Conservation (phyloP, 1,140 invertebrate species). For the Zelostemma sp. region DNA sequence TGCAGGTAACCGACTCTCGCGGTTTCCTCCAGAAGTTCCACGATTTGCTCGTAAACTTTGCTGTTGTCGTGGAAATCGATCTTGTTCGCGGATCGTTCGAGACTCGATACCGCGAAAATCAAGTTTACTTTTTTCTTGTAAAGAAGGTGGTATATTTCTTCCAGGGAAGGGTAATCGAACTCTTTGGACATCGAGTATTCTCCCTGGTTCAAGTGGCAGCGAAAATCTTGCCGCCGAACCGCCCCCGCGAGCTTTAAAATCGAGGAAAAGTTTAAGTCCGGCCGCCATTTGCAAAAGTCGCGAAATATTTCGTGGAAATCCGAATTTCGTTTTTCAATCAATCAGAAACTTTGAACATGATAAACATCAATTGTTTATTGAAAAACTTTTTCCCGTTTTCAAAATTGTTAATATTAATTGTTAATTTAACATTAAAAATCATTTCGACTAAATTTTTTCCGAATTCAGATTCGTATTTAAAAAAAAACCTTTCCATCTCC, state of each 20-base stretch:
- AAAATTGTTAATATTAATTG: too few relatives aligned
- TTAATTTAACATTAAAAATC: too few relatives aligned
- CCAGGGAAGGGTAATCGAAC: slow-evolving; percentile 54
- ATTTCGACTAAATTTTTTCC: too few relatives aligned
- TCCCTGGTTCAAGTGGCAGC: slow-evolving; percentile 49
- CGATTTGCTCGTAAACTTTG: slow-evolving; percentile 44
- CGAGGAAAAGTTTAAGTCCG: too few relatives aligned
- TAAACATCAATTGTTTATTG: too few relatives aligned
- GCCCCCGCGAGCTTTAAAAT: slow-evolving; percentile 39
- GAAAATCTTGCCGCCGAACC: slow-evolving; percentile 46
- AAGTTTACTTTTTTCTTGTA: slow-evolving; percentile 47
- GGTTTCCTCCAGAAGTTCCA: slow-evolving; percentile 42
- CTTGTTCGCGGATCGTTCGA: slow-evolving; percentile 17
- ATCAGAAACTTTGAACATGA: too few relatives aligned
- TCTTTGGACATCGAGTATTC: slow-evolving; percentile 40
- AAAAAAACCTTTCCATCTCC: slow-evolving; percentile 80
- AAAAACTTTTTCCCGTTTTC: too few relatives aligned
- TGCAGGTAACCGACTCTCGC: slow-evolving; percentile 46
- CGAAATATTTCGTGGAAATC: too few relatives aligned
- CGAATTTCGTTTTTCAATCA: too few relatives aligned
- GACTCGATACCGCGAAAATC: slow-evolving; percentile 52
- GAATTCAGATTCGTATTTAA: too few relatives aligned
- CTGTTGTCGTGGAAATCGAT: too few relatives aligned
- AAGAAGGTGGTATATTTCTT: slow-evolving; percentile 47
- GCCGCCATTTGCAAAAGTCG: too few relatives aligned